A percentile compares a stretch with the other conserved stretches of the same genome.
Conservation (phyloP, 2,113 vertebrate species). For the Epinephelus lanceolatus region DNA sequence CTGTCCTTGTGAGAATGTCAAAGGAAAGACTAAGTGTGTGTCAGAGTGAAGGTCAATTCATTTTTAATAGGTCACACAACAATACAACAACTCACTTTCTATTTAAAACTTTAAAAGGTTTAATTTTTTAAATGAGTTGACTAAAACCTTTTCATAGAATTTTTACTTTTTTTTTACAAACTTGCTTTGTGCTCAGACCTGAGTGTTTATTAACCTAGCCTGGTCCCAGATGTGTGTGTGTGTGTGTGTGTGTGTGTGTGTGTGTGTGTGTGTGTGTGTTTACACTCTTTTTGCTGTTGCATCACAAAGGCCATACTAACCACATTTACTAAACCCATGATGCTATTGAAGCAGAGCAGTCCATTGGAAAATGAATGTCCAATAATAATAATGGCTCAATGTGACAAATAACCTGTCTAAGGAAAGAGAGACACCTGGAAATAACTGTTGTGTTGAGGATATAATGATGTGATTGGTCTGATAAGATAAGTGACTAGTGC, state of each 20-base stretch:
- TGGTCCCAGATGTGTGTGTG: constrained; percentile 1
- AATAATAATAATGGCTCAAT: neutral
- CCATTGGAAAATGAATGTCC: constrained; percentile 10
- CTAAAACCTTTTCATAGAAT: neutral
- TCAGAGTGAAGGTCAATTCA: constrained; percentile 24
- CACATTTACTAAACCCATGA: neutral
- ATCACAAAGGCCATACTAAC: constrained; percentile 11
- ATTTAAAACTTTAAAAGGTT: constrained; percentile 8
- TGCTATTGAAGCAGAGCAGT: neutral
- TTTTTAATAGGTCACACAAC: constrained; percentile 23
- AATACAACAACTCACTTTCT: neutral
- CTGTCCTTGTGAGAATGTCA: constrained; percentile 51
- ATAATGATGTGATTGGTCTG: neutral
- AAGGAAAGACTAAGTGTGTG: constrained; percentile 11
- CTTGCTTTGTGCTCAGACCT: constrained; percentile 1
- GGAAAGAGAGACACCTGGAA: neutral
- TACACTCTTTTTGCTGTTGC: constrained; percentile 13
- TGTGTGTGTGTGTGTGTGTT: constrained; percentile 28
- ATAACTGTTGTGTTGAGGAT: neutral
- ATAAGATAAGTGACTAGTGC: neutral
- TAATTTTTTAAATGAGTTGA: constrained; percentile 1
- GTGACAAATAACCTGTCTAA: neutral
- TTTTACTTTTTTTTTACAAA: neutral
- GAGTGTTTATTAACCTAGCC: neutral
- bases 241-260: constrained; percentile 16